Evolutionary conservation across 2,113 vertebrate genomes (phyloP).

Genomic region (Platycercus adscitus): DNA sequence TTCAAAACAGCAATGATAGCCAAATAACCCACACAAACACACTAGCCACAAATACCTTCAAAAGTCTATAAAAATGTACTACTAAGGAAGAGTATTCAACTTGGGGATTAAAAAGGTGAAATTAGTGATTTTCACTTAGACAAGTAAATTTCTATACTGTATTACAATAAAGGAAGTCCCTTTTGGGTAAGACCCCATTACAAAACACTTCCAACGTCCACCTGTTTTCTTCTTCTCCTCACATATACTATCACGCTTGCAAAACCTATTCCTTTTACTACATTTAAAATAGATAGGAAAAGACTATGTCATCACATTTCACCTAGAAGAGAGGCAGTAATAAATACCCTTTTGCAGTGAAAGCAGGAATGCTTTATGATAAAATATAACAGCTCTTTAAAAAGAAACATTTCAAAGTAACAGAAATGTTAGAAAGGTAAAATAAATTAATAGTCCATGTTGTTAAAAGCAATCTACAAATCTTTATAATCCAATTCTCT

Average conservation of each 20-base stretch:
- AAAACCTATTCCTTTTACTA: background rate
- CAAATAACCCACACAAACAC: background rate
- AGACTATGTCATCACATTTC: background rate
- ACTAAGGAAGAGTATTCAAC: background rate
- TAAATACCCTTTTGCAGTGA: slow-evolving; percentile 21
- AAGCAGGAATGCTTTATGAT: slow-evolving; percentile 17
- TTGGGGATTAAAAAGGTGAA: background rate
- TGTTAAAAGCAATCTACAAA: slow-evolving; percentile 36
- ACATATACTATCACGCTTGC: background rate
- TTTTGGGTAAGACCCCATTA: background rate
- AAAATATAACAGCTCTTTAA: slow-evolving; percentile 44
- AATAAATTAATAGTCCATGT: slow-evolving; percentile 52
- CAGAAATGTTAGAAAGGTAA: slow-evolving; percentile 33
- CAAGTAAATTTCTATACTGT: background rate
- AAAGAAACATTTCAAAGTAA: slow-evolving; percentile 63
- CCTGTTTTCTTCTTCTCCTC: background rate
- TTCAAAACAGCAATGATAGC: background rate
- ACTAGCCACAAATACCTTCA: background rate
- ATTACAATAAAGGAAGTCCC: background rate
- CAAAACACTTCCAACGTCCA: background rate
- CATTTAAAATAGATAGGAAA: background rate
- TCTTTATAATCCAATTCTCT: slow-evolving; percentile 43
- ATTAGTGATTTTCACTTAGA: background rate
- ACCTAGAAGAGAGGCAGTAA: background rate
- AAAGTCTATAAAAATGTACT: background rate